Percentiles rank a stretch among this genome's conserved stretches.
These are phyloP conservation scores for Hippopotamus amphibius DNA, from an alignment of 2,113 vertebrate genomes.

Conservation along the genomic window DNA sequence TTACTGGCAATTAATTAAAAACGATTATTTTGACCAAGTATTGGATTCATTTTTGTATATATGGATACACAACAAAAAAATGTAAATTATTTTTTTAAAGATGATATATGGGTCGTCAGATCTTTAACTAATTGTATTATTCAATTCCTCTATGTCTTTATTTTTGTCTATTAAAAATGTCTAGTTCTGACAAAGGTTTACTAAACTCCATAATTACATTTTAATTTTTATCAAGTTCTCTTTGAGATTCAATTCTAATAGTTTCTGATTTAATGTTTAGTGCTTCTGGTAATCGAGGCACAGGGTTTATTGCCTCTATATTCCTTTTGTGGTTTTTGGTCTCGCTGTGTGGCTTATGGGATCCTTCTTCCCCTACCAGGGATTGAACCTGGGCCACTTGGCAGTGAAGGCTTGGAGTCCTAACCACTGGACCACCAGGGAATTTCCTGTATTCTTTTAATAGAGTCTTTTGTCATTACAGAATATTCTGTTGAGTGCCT, in stretches of 20 bases:
- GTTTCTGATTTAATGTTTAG: constrained; percentile 20
- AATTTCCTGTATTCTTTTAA: neutral
- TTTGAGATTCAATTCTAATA: neutral
- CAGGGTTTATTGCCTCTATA: neutral
- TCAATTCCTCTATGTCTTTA: neutral
- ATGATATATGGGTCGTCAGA: neutral
- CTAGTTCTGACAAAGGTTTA: neutral
- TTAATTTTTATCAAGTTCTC: constrained; percentile 4
- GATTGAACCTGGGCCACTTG: too few species aligned
- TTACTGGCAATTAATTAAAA: neutral
- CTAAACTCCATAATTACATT: neutral
- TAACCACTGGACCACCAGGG: too few species aligned
- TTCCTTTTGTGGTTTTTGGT: too few species aligned
- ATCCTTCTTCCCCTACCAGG: too few species aligned
- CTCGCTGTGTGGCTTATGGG: too few species aligned
- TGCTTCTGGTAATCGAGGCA: neutral
- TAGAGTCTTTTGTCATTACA: neutral
- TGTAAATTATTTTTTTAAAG: neutral
- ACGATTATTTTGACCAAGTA: neutral
- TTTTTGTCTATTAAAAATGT: constrained; percentile 4
- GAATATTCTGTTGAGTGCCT: neutral
- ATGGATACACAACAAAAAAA: neutral
- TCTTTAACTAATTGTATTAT: neutral
- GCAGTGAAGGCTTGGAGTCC: too few species aligned
- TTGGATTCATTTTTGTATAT: constrained; percentile 2